These are phyloP conservation scores for Chelonia mydas DNA, from an alignment of 2,797 vertebrate genomes.

Conservation along the genomic window DNA sequence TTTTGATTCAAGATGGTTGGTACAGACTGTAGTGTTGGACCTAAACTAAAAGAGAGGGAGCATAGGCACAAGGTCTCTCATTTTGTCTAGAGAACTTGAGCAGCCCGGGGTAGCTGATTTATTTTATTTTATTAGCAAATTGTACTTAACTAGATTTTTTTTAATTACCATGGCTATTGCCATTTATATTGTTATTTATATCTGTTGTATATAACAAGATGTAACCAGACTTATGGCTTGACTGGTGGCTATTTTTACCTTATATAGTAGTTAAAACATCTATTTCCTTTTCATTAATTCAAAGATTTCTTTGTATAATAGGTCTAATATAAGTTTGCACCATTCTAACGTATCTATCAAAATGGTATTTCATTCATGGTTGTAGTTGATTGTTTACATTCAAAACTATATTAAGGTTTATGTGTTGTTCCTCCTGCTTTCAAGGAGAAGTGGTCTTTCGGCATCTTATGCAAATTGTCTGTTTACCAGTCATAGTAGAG, in stretches of 20 bases:
- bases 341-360: not conserved
- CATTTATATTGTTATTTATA: not conserved
- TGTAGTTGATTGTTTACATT: conserved; percentile 1
- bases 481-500: not conserved
- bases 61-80: not conserved
- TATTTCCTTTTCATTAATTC: not conserved
- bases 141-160: not conserved
- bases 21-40: not conserved
- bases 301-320: not conserved
- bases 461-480: not conserved
- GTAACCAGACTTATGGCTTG: not conserved
- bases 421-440: not conserved
- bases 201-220: not conserved
- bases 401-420: not conserved
- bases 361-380: not conserved
- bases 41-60: not conserved
- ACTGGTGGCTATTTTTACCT: not conserved
- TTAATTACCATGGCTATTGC: not conserved
- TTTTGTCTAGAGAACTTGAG: not conserved
- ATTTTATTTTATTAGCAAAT: conserved; percentile 5
- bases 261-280: not conserved
- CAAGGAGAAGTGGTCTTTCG: not conserved
- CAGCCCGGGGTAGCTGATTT: not conserved
- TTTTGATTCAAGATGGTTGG: not conserved
- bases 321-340: not conserved